Conservation (phyloP, 2,888 invertebrate species). For the Crocallis elinguaria region DNA sequence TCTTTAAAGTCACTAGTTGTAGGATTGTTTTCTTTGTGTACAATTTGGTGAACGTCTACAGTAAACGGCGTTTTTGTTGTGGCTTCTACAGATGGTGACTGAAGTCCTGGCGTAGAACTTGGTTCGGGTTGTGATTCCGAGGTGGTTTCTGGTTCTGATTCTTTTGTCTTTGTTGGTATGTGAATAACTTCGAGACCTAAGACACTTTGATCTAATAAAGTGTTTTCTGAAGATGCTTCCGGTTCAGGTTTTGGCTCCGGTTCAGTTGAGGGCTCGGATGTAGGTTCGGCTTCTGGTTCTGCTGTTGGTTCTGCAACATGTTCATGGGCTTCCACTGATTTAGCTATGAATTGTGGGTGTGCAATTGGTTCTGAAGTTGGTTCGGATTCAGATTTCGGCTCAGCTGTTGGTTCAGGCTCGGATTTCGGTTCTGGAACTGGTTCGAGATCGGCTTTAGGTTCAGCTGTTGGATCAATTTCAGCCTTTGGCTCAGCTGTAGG, state of each 20-base stretch:
- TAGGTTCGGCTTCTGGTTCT: conserved; percentile 22
- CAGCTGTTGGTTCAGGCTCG: conserved; percentile 38
- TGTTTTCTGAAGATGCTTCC: conserved; percentile 17
- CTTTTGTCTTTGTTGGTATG: conserved; percentile 10
- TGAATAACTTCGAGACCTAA: conserved; percentile 10
- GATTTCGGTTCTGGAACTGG: conserved; percentile 39
- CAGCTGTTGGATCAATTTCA: conserved; percentile 45
- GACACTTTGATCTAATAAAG: neutral
- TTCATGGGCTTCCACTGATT: conserved; percentile 45
- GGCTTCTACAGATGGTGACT: conserved; percentile 36
- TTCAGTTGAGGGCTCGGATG: conserved; percentile 12
- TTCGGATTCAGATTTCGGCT: conserved; percentile 46
- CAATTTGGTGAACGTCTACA: conserved; percentile 2
- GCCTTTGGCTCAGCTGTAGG: conserved; percentile 39
- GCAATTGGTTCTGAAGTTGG: conserved; percentile 45
- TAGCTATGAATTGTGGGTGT: conserved; percentile 39
- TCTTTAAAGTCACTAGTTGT: neutral
- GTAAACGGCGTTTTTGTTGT: conserved; percentile 12
- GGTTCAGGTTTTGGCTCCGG: conserved; percentile 11
- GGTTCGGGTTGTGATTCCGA: conserved; percentile 19
- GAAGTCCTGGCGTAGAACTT: conserved; percentile 24
- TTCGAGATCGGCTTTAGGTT: conserved; percentile 61
- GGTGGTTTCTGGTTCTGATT: conserved; percentile 12
- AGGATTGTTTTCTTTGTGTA: conserved; percentile 8
- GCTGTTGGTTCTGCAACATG: conserved; percentile 49